Evolutionary conservation across 1,140 invertebrate genomes (phyloP).

Genomic region (Drosophila pseudoananassae): DNA sequence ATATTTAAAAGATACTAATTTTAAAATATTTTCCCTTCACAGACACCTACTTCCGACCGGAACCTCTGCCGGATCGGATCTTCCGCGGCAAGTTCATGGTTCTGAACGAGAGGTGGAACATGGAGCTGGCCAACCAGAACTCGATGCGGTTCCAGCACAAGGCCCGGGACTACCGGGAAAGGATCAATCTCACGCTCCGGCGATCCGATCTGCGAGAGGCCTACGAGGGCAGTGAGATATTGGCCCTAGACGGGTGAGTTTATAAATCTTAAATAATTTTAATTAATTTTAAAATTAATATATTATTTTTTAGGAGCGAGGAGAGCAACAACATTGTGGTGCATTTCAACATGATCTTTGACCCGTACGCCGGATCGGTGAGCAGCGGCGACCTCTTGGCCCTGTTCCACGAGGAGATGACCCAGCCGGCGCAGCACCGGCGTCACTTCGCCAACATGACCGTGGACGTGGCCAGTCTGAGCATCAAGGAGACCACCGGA

Average conservation of each 20-base stretch:
- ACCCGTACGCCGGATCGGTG: constrained; percentile 85
- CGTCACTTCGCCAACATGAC: constrained; percentile 87
- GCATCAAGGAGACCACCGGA: constrained; percentile 86
- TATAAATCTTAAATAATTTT: background rate
- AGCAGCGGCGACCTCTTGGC: constrained; percentile 78
- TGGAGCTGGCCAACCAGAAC: constrained; percentile 88
- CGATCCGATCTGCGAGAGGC: constrained; percentile 87
- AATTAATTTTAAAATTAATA: no score
- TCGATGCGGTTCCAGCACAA: constrained; percentile 88
- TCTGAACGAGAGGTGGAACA: constrained; percentile 88
- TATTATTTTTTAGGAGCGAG: constrained; percentile 83
- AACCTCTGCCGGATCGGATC: constrained; percentile 90
- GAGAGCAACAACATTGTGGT: constrained; percentile 88
- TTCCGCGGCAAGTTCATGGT: constrained; percentile 92
- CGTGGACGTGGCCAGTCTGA: constrained; percentile 88
- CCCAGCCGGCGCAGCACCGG: constrained; percentile 75
- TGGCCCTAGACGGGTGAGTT: constrained; percentile 89
- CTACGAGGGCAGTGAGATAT: constrained; percentile 80
- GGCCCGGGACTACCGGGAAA: constrained; percentile 89
- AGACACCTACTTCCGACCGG: constrained; percentile 92
- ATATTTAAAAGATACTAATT: no score
- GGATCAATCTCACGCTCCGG: constrained; percentile 90
- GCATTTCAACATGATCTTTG: constrained; percentile 90
- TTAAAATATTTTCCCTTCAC: no score
- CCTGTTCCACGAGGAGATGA: constrained; percentile 78